Evolutionary conservation across 1,140 invertebrate genomes (phyloP).

Genomic region (Nephila pilipes): DNA sequence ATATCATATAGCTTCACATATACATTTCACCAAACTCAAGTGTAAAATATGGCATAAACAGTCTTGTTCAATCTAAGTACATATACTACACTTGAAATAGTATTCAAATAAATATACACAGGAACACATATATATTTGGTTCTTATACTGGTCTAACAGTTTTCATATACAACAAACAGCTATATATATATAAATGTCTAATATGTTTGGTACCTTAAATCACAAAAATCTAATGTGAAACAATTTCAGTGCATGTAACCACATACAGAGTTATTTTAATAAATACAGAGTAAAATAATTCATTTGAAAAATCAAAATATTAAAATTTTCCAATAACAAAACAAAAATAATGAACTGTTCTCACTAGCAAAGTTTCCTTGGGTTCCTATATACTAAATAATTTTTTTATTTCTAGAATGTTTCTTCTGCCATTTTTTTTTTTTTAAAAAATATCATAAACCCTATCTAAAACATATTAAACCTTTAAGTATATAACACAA

Average conservation of each 20-base stretch:
- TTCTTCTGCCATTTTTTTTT: not conserved
- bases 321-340: no score
- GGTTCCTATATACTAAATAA: not conserved
- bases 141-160: not conserved
- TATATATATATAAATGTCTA: slow-evolving; percentile 7
- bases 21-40: no score
- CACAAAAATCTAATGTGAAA: not conserved
- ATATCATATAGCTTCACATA: no score
- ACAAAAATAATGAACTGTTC: no score
- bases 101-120: slow-evolving; percentile 13
- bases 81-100: not conserved
- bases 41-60: not conserved
- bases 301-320: not conserved
- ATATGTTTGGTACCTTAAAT: not conserved
- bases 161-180: not conserved
- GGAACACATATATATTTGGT: slow-evolving; percentile 35
- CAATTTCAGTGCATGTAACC: not conserved
- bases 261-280: not conserved
- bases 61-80: not conserved
- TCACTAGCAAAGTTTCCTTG: not conserved
- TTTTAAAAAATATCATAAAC: not conserved
- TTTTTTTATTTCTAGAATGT: not conserved
- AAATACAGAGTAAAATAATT: not conserved
- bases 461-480: not conserved
- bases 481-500: not conserved